These are phyloP conservation scores for Pelodiscus sinensis DNA, from an alignment of 2,113 vertebrate species.

Conservation along the genomic window DNA sequence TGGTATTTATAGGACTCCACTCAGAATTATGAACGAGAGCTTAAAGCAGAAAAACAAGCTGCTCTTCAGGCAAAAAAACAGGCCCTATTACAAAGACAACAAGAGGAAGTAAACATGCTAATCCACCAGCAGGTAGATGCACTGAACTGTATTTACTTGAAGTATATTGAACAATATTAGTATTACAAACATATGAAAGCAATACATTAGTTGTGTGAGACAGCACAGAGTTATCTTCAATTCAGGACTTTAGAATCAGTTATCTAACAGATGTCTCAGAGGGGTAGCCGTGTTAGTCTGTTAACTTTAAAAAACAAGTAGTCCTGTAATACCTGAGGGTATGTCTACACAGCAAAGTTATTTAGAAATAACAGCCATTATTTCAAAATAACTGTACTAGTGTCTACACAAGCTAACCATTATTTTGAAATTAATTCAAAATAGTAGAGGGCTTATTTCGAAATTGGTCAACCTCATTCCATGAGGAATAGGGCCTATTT, in stretches of 20 bases:
- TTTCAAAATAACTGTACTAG: too few relatives aligned
- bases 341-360: too few relatives aligned
- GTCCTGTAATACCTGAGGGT: too few relatives aligned
- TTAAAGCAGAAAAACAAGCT: not conserved
- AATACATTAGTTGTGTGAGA: not conserved
- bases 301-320: too few relatives aligned
- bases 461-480: too few relatives aligned
- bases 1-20: slow-evolving; percentile 34
- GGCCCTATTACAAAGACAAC: slow-evolving; percentile 51
- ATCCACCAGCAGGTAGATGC: slow-evolving; percentile 19
- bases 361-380: too few relatives aligned
- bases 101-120: slow-evolving; percentile 34
- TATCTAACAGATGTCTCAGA: not conserved
- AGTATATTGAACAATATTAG: not conserved
- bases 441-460: too few relatives aligned
- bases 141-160: not conserved
- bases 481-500: too few relatives aligned
- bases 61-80: slow-evolving; percentile 58
- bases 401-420: too few relatives aligned
- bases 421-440: too few relatives aligned
- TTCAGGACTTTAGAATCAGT: not conserved
- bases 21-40: slow-evolving; percentile 43
- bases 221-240: not conserved
- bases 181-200: not conserved
- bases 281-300: too few relatives aligned